Base-by-base conservation (phyloP, 1,140 invertebrate species). In the Neoseiulus cucumeris region DNA sequence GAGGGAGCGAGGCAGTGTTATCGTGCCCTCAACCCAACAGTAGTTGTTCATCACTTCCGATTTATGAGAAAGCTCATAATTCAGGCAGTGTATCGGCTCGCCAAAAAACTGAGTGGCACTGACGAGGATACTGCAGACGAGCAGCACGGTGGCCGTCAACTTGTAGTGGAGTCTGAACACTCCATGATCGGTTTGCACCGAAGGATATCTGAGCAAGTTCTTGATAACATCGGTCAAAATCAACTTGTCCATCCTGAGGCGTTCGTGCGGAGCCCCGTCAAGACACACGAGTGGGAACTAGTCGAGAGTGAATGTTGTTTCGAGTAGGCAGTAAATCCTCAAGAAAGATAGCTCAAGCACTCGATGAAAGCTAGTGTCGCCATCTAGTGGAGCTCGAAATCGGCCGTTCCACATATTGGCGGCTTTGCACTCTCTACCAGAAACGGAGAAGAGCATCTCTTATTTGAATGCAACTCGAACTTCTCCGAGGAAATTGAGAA, bases 101-200 rank as follows among this genome's bases (percentile, higher is more conserved):
- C 66, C 66, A 14, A 67, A 67, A 44, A 44, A 67, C 65, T 67
- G 66, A 1, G 33, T 65, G 20, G 59, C 41, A 22, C 25, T 67
- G n/a, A 67, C 66, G 28, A 66, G 28, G 12, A 67, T 2, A 42
- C 29, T 65, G 42, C 64, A 28, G 20, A 39, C 28, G 39, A 67
- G 18, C 30, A 67, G 29, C 17, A 44, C 22, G n/a, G 28, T 29
- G 1, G 42, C 65, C n/a, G 66, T 67, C 0, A 67, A 65, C 65
- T 66, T 65, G 29, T 67, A 67, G 44, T 67, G 66, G 14, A 67
- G 64, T 7, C 64, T 59, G 47, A 67, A 67, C 5, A 67, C 64
- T 9, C 44, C 44, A 30, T 67, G 64, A 44, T 67, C 66, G 25
- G 51, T 59, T 33, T 59, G 51, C 25, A 59, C 22, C 9, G 14